A percentile compares a stretch with the other conserved stretches of the same genome.
Conservation (phyloP, 2,113 vertebrate species). For the Mus spicilegus region DNA sequence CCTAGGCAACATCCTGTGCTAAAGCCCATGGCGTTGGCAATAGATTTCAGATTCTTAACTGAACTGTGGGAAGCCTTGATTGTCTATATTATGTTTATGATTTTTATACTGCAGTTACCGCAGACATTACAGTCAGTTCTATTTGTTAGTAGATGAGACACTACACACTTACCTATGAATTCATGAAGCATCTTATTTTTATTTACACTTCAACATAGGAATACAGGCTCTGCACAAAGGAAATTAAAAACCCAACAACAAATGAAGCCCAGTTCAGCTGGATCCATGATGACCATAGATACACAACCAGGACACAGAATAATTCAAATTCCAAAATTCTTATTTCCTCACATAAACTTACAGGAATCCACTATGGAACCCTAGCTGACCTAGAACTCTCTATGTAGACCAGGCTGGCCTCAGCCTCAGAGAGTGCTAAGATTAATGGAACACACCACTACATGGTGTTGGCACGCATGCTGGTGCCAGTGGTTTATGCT, state of each 20-base stretch:
- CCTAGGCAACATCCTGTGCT: neutral
- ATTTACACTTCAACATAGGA: neutral
- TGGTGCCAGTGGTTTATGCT: neutral
- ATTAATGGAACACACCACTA: neutral
- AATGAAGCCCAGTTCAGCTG: neutral
- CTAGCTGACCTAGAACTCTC: neutral
- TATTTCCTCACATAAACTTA: neutral
- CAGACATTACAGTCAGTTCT: neutral
- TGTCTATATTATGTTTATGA: neutral
- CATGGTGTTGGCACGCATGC: neutral
- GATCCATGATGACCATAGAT: neutral
- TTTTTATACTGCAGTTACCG: neutral
- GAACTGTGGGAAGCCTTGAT: neutral
- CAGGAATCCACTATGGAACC: neutral
- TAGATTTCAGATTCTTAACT: slow-evolving; percentile 32
- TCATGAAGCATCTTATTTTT: neutral
- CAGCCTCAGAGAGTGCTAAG: neutral
- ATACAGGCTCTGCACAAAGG: neutral
- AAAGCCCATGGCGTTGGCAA: slow-evolving; percentile 38
- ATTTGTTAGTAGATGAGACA: neutral
- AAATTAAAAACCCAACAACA: neutral
- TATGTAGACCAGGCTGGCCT: neutral
- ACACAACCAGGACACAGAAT: neutral
- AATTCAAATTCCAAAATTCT: neutral
- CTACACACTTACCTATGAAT: neutral